Conservation (phyloP, 2,888 invertebrate genomes). For the Tetrapedia diversipes region DNA sequence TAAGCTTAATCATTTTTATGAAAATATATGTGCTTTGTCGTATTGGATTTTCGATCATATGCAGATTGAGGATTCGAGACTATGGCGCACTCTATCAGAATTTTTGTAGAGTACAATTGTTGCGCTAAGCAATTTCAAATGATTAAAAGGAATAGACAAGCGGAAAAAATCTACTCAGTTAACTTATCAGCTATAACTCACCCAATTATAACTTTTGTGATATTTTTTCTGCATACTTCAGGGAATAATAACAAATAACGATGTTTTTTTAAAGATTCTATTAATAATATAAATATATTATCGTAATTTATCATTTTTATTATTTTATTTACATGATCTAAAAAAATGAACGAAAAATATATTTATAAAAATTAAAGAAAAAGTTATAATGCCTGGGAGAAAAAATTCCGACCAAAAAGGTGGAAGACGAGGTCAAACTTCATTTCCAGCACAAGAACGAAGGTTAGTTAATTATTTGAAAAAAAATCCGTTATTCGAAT, state of each 20-base stretch:
- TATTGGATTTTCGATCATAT: background rate
- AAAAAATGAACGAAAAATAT: conserved; percentile 1
- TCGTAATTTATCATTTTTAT: background rate
- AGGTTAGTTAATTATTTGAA: background rate
- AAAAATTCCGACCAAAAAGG: conserved; percentile 1
- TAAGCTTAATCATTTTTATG: background rate
- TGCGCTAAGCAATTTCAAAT: background rate
- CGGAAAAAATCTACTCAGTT: background rate
- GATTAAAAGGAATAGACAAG: background rate
- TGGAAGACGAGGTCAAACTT: background rate
- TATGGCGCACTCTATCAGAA: conserved; percentile 5
- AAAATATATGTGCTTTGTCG: background rate
- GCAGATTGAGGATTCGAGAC: background rate
- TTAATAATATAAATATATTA: background rate
- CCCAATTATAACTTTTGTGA: background rate
- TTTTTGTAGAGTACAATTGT: background rate
- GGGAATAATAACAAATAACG: background rate
- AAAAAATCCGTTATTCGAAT: background rate
- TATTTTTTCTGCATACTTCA: conserved; percentile 17
- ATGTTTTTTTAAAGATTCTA: background rate
- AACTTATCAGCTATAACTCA: background rate
- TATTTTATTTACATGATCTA: background rate
- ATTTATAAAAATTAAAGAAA: background rate
- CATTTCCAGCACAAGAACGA: conserved; percentile 5
- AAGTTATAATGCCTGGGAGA: conserved; percentile 21